Evolutionary conservation across 2,797 vertebrate genomes (phyloP), one percentile per base, ranked within the genome.

Genomic region (Fundulus diaphanus): DNA sequence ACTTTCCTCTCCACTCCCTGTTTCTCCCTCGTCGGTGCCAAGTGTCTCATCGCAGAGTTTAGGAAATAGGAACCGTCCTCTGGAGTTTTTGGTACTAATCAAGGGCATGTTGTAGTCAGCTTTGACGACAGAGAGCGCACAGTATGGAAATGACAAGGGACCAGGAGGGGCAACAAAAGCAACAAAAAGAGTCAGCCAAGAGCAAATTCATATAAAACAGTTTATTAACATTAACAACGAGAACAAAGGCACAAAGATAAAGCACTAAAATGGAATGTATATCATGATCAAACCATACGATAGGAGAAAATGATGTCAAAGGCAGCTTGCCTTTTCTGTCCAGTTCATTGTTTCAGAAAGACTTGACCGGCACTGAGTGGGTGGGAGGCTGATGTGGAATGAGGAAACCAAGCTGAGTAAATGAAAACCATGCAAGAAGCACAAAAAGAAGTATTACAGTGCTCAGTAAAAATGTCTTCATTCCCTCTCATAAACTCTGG

Each of bases 401-500:
- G 40, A 85, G 46, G 51, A 81, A 82, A 88, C 86, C 61, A 80
- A 82, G 72, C 40, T 0, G 40, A 82, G 73, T 82, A 84, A 89
- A 92, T 84, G 73, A 78, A 81, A 91, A 85, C 73, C 73, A 87
- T 80, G 73, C 80, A 71, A 20, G 66, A 82, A 87, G 79, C 76
- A 81, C 74, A 82, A 83, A 79, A 49, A 46, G 51, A 76, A 80
- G 83, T 48, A 76, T 78, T 85, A 68, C 65, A 49, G 48, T 54
- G 22, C 54, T 66, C 27, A 63, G 20, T 78, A 79, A 73, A 52
- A 68, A 52, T 33, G 11, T 70, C 78, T 74, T 95, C 89, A 96
- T 85, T 95, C 95, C 80, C 87, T 82, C 77, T 92, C 87, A 76
- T 95, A 96, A 49, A 95, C 92, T 82, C 95, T 90, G 85, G 93